These are phyloP conservation scores for Globicephala melas DNA, from an alignment of 2,113 vertebrate species.

Conservation along the genomic window DNA sequence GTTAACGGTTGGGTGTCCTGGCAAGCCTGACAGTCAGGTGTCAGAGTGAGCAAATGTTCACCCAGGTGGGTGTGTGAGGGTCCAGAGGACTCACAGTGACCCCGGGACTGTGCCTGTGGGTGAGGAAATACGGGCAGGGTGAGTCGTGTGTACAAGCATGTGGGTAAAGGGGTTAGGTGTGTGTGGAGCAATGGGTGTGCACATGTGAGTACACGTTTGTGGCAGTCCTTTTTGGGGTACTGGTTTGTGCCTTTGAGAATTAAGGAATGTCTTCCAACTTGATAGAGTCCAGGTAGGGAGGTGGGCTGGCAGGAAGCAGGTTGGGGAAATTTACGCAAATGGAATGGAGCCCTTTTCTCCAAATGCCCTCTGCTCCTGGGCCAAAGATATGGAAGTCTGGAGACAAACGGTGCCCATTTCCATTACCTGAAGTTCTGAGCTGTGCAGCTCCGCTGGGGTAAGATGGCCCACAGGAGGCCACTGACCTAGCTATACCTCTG, in stretches of 20 bases:
- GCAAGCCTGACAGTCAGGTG: not conserved
- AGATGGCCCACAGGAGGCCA: not conserved
- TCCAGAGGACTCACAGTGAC: not conserved
- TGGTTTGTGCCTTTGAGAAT: not conserved
- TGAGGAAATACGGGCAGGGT: not conserved
- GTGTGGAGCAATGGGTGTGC: constrained; percentile 1
- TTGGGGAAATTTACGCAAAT: not conserved
- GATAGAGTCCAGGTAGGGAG: not conserved
- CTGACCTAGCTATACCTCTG: not conserved
- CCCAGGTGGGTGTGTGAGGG: not conserved
- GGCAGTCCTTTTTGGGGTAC: not conserved
- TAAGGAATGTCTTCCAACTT: constrained; percentile 5
- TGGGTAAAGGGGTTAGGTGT: constrained; percentile 41
- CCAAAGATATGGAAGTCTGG: not conserved
- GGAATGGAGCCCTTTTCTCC: not conserved
- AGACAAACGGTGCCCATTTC: not conserved
- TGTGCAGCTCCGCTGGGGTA: not conserved
- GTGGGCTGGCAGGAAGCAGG: not conserved
- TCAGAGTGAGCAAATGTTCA: not conserved
- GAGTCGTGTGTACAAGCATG: constrained; percentile 48
- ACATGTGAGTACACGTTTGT: not conserved
- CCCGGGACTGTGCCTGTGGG: not conserved
- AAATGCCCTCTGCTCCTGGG: not conserved
- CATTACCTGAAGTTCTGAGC: not conserved
- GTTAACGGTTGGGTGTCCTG: not conserved